A percentile compares a stretch with the other conserved stretches of the same genome.
phyloP scores from a whole-genome alignment of 2,888 invertebrate genomes.

The Aporophyla nigra region DNA sequence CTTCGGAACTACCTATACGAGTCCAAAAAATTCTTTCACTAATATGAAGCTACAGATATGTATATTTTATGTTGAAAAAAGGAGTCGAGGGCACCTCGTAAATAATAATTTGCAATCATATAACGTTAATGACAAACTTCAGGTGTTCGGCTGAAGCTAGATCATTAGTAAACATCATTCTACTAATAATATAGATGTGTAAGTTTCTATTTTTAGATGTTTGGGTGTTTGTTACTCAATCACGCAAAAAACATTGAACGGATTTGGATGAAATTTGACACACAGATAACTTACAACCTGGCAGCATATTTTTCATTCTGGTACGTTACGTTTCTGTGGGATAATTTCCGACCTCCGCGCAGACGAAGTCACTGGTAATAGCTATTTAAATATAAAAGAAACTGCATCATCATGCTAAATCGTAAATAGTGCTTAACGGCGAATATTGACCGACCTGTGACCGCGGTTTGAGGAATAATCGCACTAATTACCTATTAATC shows the following conservation, averaged over 20 bases:
- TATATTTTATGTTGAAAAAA: neutral
- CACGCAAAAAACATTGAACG: too few species aligned
- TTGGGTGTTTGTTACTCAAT: too few species aligned
- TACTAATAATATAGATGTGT: too few species aligned
- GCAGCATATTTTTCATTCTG: too few species aligned
- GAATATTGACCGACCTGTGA: constrained; percentile 30
- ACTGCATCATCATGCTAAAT: constrained; percentile 41
- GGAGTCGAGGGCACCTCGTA: neutral
- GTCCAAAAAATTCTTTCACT: neutral
- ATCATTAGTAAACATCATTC: constrained; percentile 2
- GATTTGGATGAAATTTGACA: too few species aligned
- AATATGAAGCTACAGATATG: neutral
- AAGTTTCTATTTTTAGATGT: too few species aligned
- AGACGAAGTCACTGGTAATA: too few species aligned
- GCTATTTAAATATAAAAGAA: constrained; percentile 13
- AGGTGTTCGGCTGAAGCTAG: constrained; percentile 15
- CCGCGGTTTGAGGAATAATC: constrained; percentile 14
- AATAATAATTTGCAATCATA: constrained; percentile 26
- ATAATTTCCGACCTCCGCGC: too few species aligned
- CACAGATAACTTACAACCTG: too few species aligned
- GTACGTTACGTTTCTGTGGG: too few species aligned
- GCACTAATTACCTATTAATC: constrained; percentile 4
- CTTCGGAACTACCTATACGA: neutral
- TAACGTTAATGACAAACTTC: constrained; percentile 24
- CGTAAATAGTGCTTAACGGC: constrained; percentile 13